Conservation (phyloP, 1,140 invertebrate genomes). For the Camponotus pennsylvanicus region DNA sequence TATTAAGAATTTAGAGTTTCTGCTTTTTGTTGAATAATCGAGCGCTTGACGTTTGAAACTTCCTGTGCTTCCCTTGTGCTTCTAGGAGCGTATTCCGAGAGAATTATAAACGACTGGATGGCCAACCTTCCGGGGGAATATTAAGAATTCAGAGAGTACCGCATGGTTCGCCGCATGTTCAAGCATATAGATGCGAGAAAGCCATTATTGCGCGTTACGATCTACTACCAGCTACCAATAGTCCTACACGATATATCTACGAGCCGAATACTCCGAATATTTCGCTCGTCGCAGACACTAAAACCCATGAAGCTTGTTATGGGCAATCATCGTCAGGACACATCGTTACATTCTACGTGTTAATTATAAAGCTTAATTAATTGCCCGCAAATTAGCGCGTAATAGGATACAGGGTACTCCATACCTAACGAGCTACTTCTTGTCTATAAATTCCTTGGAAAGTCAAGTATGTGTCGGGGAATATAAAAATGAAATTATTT, state of each 20-base stretch:
- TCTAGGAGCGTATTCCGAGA: conserved; percentile 64
- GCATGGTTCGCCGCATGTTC: conserved; percentile 44
- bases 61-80: conserved; percentile 5
- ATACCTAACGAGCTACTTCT: background rate
- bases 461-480: background rate
- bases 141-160: conserved; percentile 63
- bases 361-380: conserved; percentile 49
- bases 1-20: background rate
- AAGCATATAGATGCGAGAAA: conserved; percentile 48
- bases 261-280: conserved; percentile 42
- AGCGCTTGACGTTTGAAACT: conserved; percentile 57
- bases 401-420: background rate
- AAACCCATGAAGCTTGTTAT: conserved; percentile 37
- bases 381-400: conserved; percentile 37
- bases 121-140: conserved; percentile 58
- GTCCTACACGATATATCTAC: conserved; percentile 1
- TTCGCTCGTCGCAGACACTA: background rate
- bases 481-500: background rate
- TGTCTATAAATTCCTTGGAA: background rate
- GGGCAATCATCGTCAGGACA: background rate
- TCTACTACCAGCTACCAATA: conserved; percentile 22
- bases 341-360: conserved; percentile 28
- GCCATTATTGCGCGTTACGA: conserved; percentile 56
- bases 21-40: conserved; percentile 38
- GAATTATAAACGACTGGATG: conserved; percentile 66